phyloP scores from a whole-genome alignment of 2,113 vertebrate genomes.

The Channa maculata region DNA sequence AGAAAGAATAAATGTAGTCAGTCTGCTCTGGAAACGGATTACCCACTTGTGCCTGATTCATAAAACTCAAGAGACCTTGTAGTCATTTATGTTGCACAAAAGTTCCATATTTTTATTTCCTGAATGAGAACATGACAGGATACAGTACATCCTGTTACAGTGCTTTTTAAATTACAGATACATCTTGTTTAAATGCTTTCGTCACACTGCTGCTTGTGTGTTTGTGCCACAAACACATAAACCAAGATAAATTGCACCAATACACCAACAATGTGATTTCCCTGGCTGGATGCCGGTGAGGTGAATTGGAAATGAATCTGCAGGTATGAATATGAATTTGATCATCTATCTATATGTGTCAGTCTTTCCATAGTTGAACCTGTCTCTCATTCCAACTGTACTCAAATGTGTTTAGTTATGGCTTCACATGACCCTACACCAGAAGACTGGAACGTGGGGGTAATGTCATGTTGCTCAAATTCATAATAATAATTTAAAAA shows the following conservation, averaged over 20 bases:
- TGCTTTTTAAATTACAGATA: no score
- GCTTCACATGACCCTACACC: no score
- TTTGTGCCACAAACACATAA: not conserved
- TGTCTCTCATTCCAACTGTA: no score
- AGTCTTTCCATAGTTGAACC: no score
- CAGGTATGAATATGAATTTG: not conserved
- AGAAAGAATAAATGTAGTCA: not conserved
- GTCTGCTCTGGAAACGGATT: not conserved
- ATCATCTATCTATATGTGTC: no score
- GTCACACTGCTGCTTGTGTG: not conserved
- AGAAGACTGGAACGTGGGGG: not conserved
- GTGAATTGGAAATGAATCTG: not conserved
- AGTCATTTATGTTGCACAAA: not conserved
- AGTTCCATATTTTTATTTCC: not conserved
- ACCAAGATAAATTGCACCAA: not conserved
- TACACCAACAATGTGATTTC: not conserved
- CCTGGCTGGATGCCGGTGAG: not conserved
- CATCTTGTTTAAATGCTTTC: not conserved
- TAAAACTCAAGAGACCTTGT: slow-evolving; percentile 1
- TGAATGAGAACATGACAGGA: not conserved
- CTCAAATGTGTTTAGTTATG: no score
- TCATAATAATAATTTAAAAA: no score
- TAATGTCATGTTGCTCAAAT: no score
- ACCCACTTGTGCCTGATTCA: not conserved
- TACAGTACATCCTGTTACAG: no score